Evolutionary conservation across 2,797 vertebrate genomes (phyloP).

Genomic region (Astyanax mexicanus): DNA sequence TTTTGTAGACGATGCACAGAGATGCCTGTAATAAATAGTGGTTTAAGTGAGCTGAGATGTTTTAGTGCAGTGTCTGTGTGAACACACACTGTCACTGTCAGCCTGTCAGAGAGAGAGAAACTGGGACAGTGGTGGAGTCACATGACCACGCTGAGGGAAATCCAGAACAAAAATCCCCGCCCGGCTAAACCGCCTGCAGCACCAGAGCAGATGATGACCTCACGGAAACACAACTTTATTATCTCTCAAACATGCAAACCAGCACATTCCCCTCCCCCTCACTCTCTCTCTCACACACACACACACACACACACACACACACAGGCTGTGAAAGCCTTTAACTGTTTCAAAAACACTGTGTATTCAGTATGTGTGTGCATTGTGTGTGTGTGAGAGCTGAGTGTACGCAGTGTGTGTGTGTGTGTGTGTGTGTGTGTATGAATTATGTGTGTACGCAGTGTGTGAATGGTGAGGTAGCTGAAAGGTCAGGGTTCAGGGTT

Average conservation of each 20-base stretch:
- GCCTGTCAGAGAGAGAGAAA: slow-evolving; percentile 48
- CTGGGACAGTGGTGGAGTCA: slow-evolving; percentile 57
- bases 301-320: background rate
- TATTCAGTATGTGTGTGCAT: no score
- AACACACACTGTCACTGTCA: background rate
- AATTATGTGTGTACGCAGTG: slow-evolving; percentile 57
- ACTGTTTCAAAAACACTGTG: no score
- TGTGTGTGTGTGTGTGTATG: no score
- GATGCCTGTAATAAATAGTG: no score
- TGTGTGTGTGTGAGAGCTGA: no score
- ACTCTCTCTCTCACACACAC: slow-evolving; percentile 27
- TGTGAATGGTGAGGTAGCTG: slow-evolving; percentile 66
- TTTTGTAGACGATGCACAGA: no score
- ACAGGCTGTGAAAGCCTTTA: slow-evolving; percentile 19
- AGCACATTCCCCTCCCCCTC: slow-evolving; percentile 71
- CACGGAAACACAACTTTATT: slow-evolving; percentile 78
- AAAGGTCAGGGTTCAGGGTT: slow-evolving; percentile 59
- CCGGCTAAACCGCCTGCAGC: slow-evolving; percentile 68
- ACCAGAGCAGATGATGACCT: slow-evolving; percentile 77
- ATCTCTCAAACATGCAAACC: slow-evolving; percentile 74
- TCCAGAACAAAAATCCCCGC: slow-evolving; percentile 77
- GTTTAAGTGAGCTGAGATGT: background rate
- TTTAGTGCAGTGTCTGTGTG: background rate
- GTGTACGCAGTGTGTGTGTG: no score
- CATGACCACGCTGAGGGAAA: slow-evolving; percentile 71